Evolutionary conservation across 2,797 vertebrate species (phyloP).

Genomic region (Enteromius unitaeniatus): DNA sequence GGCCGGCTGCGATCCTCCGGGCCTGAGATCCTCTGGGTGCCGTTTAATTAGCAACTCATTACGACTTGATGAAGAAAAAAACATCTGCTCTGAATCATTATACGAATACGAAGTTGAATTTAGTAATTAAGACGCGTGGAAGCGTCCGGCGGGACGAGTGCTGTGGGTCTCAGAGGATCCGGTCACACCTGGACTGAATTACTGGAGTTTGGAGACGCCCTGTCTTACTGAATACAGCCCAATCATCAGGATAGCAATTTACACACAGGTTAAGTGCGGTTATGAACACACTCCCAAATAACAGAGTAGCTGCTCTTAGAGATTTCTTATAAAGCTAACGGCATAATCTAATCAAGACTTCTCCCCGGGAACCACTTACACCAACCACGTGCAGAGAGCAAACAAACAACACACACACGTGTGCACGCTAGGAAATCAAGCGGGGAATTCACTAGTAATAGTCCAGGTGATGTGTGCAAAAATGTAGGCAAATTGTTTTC

Average conservation of each 20-base stretch:
- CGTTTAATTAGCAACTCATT: slow-evolving; percentile 65
- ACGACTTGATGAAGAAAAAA: slow-evolving; percentile 46
- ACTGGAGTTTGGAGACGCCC: slow-evolving; percentile 15
- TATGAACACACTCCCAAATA: slow-evolving; percentile 42
- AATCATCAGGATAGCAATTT: slow-evolving; percentile 40
- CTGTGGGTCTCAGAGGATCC: slow-evolving; percentile 1
- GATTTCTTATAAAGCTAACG: slow-evolving; percentile 44
- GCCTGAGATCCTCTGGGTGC: slow-evolving; percentile 55
- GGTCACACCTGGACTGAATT: slow-evolving; percentile 54
- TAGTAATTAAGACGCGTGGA: slow-evolving; percentile 47
- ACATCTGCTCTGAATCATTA: slow-evolving; percentile 52
- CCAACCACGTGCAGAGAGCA: slow-evolving; percentile 45
- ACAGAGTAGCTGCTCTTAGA: slow-evolving; percentile 32
- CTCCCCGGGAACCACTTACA: slow-evolving; percentile 43
- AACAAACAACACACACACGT: slow-evolving; percentile 34
- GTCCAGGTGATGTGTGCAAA: too few relatives aligned
- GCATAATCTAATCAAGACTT: slow-evolving; percentile 56
- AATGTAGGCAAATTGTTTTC: too few relatives aligned
- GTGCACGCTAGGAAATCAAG: too few relatives aligned
- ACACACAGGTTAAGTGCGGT: slow-evolving; percentile 23
- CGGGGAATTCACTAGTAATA: too few relatives aligned
- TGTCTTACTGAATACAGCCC: background rate
- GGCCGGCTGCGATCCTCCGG: slow-evolving; percentile 40
- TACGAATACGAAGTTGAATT: slow-evolving; percentile 45
- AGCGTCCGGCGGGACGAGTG: slow-evolving; percentile 7